A percentile compares a stretch with the other conserved stretches of the same genome.
Evolutionary conservation across 1,140 invertebrate species (phyloP).

Genomic region (Drosophila chauvacae): DNA sequence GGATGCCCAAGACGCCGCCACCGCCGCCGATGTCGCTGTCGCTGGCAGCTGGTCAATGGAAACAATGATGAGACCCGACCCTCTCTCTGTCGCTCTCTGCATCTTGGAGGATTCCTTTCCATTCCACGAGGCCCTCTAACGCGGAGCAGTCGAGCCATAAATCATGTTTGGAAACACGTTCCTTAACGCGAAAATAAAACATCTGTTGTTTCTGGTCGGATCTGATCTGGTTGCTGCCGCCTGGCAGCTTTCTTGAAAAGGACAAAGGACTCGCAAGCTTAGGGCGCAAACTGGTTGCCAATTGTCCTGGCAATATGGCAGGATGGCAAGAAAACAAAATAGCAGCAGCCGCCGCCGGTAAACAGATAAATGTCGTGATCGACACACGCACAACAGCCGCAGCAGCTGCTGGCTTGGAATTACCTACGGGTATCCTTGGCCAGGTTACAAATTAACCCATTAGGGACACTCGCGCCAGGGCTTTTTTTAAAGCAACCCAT

Average conservation of each 20-base stretch:
- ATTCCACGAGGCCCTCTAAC: slow-evolving; percentile 40
- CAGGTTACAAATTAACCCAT: slow-evolving; percentile 43
- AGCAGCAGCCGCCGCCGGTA: slow-evolving; percentile 28
- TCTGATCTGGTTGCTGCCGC: slow-evolving; percentile 40
- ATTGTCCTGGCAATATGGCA: slow-evolving; percentile 52
- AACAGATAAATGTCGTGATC: slow-evolving; percentile 65
- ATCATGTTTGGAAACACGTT: slow-evolving; percentile 80
- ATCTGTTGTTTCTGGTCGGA: slow-evolving; percentile 62
- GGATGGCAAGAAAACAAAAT: slow-evolving; percentile 40
- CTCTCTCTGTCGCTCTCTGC: slow-evolving; percentile 10
- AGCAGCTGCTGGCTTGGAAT: slow-evolving; percentile 32
- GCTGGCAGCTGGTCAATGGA: slow-evolving; percentile 74
- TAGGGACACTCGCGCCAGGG: background rate
- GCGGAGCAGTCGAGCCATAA: slow-evolving; percentile 63
- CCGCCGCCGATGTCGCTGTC: slow-evolving; percentile 17
- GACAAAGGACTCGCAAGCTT: slow-evolving; percentile 75
- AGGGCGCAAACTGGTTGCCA: slow-evolving; percentile 78
- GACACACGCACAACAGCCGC: slow-evolving; percentile 42
- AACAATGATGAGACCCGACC: slow-evolving; percentile 56
- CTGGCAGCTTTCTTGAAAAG: slow-evolving; percentile 69
- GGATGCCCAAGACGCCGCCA: slow-evolving; percentile 45
- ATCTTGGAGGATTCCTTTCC: slow-evolving; percentile 29
- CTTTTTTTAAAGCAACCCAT: background rate
- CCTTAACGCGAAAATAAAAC: slow-evolving; percentile 54
- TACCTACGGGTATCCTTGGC: slow-evolving; percentile 28